Base-by-base conservation (phyloP, 2,113 vertebrate genomes). In the Salminus brasiliensis region DNA sequence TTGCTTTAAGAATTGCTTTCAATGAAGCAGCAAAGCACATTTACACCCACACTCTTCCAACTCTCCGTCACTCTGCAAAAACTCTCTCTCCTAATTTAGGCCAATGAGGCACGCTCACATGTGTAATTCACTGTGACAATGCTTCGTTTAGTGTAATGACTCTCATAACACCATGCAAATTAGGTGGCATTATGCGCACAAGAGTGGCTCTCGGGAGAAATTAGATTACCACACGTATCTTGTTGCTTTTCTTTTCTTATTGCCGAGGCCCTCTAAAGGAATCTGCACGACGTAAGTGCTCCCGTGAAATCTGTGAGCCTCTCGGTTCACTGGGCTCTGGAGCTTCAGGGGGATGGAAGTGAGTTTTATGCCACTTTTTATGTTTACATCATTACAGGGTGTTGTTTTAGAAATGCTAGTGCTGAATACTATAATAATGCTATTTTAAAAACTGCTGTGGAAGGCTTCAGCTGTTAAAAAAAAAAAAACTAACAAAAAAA, bases 81-180 rank as follows among this genome's bases (percentile, higher is more conserved):
- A 59, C 34, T 39, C 27, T 39, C 47, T 66, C 53, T 43, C 72
- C 36, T 41, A 36, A 59, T 71, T 63, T 70, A 77, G 69, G 21
- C 39, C 67, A n/a, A 66, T 68, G 57, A 78, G 70, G 43, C 70
- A 82, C 27, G 47, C 59, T 71, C 59, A 59, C 49, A 36, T 41
- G 39, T 74, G 53, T 84, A 68, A 84, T 84, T 80, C 76, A 73
- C 45, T 68, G 65, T 62, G 74, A 78, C 74, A 79, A 79, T 69
- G 55, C 45, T 69, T 65, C 59, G 15, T 80, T 74, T 77, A 71
- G 27, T 55, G 52, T 79, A 78, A 79, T 70, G 68, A 81, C 49
- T 83, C 75, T 74, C 55, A 74, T 45, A 82, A 78, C 71, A 71
- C 62, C 43, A 75, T 78, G 71, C 30, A 78, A 79, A 72, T 81